Evolutionary conservation across 2,888 invertebrate species (phyloP).

Genomic region (Zelleria hepariella): DNA sequence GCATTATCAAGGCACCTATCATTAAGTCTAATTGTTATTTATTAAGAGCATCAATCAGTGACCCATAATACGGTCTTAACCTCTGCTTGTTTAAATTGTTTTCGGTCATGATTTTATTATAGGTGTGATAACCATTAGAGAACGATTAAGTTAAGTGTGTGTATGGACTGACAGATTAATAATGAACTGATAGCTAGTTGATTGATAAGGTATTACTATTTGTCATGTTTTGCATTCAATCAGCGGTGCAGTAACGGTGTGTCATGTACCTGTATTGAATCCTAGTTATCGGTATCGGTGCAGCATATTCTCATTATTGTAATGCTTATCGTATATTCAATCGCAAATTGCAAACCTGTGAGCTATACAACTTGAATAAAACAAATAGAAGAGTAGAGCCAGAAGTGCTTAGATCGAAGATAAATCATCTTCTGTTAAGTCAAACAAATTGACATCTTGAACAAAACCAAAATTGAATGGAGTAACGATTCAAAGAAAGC

Average conservation of each 20-base stretch:
- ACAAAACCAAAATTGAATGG: background rate
- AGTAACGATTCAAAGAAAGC: background rate
- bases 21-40: constrained; percentile 28
- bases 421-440: background rate
- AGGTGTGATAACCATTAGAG: constrained; percentile 29
- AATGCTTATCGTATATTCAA: constrained; percentile 1
- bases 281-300: background rate
- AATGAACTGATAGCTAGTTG: constrained; percentile 28
- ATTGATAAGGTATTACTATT: constrained; percentile 42
- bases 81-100: constrained; percentile 25
- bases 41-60: constrained; percentile 36
- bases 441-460: background rate
- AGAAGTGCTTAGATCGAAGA: background rate
- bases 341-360: background rate
- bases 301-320: background rate
- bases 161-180: constrained; percentile 35
- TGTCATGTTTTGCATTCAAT: constrained; percentile 35
- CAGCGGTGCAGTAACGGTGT: constrained; percentile 31
- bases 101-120: background rate
- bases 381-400: background rate
- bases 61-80: constrained; percentile 16
- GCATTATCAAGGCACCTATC: constrained; percentile 9
- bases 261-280: background rate
- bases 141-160: constrained; percentile 27
- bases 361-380: background rate